phyloP scores from a whole-genome alignment of 2,888 invertebrate species.

The Nymphalis c-album region DNA sequence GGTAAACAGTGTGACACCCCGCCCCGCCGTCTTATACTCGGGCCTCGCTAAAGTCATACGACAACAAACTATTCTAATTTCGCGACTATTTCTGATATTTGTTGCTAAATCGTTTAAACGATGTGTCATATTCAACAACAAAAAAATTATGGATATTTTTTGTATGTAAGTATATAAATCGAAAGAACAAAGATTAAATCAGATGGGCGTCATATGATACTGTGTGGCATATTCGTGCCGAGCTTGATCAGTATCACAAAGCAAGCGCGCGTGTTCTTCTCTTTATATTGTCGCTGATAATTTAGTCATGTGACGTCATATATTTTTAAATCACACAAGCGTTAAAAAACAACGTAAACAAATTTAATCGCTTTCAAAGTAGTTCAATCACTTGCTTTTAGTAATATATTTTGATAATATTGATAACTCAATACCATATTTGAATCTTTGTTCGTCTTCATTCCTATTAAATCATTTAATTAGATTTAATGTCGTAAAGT shows the following conservation, averaged over 20 bases:
- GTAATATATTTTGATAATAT: not conserved
- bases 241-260: slow-evolving; percentile 52
- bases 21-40: slow-evolving; percentile 55
- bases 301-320: slow-evolving; percentile 63
- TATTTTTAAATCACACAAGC: slow-evolving; percentile 33
- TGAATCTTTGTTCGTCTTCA: no score
- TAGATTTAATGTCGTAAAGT: no score
- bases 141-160: not conserved
- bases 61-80: slow-evolving; percentile 63
- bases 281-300: slow-evolving; percentile 73
- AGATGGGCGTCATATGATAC: slow-evolving; percentile 14
- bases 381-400: slow-evolving; percentile 43
- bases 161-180: not conserved
- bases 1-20: slow-evolving; percentile 50
- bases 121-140: not conserved
- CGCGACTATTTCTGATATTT: slow-evolving; percentile 14
- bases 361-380: slow-evolving; percentile 44
- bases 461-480: no score
- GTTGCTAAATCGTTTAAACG: not conserved
- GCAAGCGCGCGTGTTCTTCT: slow-evolving; percentile 67
- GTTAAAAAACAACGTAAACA: slow-evolving; percentile 58
- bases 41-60: slow-evolving; percentile 50
- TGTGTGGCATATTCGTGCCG: slow-evolving; percentile 24
- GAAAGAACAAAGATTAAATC: slow-evolving; percentile 8
- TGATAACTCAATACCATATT: no score